Conservation (phyloP, 2,797 vertebrate species). For the Corythornis leucogaster region DNA sequence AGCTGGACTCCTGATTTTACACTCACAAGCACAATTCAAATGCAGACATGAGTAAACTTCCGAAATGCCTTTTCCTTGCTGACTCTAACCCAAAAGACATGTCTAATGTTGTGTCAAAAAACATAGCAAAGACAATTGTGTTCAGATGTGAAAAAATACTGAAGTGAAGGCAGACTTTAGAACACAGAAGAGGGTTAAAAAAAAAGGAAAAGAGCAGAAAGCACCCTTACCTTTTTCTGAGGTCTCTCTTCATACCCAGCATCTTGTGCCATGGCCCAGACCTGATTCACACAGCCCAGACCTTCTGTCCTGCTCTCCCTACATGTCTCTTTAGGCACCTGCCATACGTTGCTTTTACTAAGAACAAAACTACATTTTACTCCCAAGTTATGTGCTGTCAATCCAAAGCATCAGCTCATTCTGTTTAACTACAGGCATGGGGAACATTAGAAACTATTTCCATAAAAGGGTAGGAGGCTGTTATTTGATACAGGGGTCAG, state of each 20-base stretch:
- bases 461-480: not conserved
- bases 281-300: not conserved
- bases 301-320: not conserved
- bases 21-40: not conserved
- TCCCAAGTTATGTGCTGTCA: not conserved
- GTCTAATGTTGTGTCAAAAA: not conserved
- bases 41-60: not conserved
- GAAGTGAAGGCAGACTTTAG: not conserved
- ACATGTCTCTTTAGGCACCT: not conserved
- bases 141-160: not conserved
- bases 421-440: not conserved
- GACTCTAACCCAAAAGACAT: not conserved
- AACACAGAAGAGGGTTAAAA: not conserved
- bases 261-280: not conserved
- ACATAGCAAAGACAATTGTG: not conserved
- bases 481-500: slow-evolving; percentile 17
- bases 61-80: not conserved
- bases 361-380: not conserved
- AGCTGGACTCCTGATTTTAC: not conserved
- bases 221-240: not conserved
- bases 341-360: not conserved
- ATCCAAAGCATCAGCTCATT: not conserved
- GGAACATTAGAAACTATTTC: slow-evolving; percentile 14
- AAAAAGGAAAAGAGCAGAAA: not conserved
- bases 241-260: not conserved